Percentiles rank a stretch among this genome's conserved stretches.
These are phyloP conservation scores for Elysia crispata DNA, from an alignment of 2,888 invertebrate species.

Conservation along the genomic window DNA sequence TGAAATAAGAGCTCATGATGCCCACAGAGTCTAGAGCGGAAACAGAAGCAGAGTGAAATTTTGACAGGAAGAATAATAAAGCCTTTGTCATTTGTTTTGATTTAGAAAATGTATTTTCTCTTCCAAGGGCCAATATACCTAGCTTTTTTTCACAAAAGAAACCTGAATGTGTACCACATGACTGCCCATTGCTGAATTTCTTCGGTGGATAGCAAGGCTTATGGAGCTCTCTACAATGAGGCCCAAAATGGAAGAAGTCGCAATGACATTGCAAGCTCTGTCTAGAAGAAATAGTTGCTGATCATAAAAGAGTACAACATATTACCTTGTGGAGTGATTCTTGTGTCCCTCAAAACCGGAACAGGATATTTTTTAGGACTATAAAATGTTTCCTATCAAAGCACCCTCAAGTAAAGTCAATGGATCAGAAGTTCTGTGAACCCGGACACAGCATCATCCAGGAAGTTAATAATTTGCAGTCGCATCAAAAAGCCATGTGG, in stretches of 20 bases:
- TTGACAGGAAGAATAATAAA: not conserved
- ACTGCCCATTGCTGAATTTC: constrained; percentile 33
- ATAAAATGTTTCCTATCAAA: constrained; percentile 18
- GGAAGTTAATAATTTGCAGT: constrained; percentile 32
- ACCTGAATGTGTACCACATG: constrained; percentile 29
- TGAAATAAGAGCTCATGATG: not conserved
- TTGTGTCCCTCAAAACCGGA: constrained; percentile 27
- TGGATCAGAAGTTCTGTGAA: constrained; percentile 25
- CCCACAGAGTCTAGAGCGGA: not conserved
- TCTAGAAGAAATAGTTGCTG: not conserved
- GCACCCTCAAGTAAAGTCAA: constrained; percentile 5
- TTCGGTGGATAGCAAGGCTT: constrained; percentile 1
- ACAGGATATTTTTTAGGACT: constrained; percentile 14
- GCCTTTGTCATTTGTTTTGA: constrained; percentile 32
- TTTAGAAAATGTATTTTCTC: constrained; percentile 29
- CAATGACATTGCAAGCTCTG: constrained; percentile 32
- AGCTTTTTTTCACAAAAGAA: constrained; percentile 26
- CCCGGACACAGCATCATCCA: constrained; percentile 23
- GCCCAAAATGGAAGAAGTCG: constrained; percentile 7
- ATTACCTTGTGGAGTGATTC: constrained; percentile 33
- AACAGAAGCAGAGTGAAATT: constrained; percentile 1
- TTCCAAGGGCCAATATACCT: constrained; percentile 13
- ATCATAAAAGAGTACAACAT: not conserved
- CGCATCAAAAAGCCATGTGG: constrained; percentile 4
- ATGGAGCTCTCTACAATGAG: constrained; percentile 23